Base-by-base conservation (phyloP, 2,888 invertebrate genomes). In the Arenicola marina region DNA sequence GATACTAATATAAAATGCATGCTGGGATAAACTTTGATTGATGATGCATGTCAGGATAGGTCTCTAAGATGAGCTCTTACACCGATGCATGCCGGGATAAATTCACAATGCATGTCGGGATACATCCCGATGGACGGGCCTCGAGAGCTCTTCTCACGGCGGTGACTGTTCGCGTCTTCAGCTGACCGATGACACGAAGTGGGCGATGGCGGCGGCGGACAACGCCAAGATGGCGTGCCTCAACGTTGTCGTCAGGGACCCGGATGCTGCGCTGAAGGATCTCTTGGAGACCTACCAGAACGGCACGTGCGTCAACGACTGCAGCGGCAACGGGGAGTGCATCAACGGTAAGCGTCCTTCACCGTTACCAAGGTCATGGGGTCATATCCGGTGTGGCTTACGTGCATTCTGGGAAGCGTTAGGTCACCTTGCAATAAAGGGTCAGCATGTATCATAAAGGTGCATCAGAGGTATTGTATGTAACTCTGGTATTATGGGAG, bases 251-350 rank as follows among this genome's bases (percentile, higher is more conserved):
- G 15, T 32, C 11, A 7, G 53, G 32, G 29, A 28, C 7, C 7
- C 31, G 11, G 7, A 7, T 28, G 32, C 32, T 11, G 15, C 15
- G 31, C 31, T 4, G 7, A 32, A 53, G 11, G 7, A 4, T 15
- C 31, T 31, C 33, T 4, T 28, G 15, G 43, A 38, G n/a, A 7
- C 4, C 53, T 53, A 18, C 33, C 15, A 11, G 31, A 53, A 53
- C 53, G 32, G 15, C 53, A 18, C 53, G 7, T 53, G 53, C 32
- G 15, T 53, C 15, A 28, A 53, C 33, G 53, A 53, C 15, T 53
- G 53, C 32, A 28, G 15, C 11, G 53, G 32, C 29, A 28, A 24
- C 15, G 53, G 53, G 4, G 53, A 53, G 11, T 53, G 53, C 32
- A 24, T 18, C 11, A 32, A 15, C 11, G 53, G 53, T 53, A 32